A percentile compares a stretch with the other conserved stretches of the same genome.
These are phyloP conservation scores for Liopterus haemorrhoidalis DNA, from an alignment of 2,888 invertebrate genomes.

Conservation along the genomic window DNA sequence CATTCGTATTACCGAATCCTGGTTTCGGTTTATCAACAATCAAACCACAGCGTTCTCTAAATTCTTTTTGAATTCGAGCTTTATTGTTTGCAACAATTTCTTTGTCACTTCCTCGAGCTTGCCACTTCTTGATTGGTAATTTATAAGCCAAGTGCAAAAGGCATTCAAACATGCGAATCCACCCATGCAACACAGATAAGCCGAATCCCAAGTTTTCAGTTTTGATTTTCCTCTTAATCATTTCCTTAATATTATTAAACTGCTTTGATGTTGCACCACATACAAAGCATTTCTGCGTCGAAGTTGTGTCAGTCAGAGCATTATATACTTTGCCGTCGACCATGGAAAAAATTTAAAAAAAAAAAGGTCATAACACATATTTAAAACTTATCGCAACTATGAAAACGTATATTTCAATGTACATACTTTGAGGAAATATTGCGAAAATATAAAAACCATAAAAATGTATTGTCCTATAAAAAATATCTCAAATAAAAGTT, in stretches of 20 bases:
- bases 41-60: constrained; percentile 23
- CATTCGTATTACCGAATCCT: constrained; percentile 30
- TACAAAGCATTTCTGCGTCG: constrained; percentile 32
- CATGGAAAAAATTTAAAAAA: no score
- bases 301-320: constrained; percentile 30
- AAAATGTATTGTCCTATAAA: no score
- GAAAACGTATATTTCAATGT: no score
- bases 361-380: no score
- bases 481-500: no score
- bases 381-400: no score
- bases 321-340: constrained; percentile 35
- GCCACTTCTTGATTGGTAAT: constrained; percentile 36
- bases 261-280: constrained; percentile 33
- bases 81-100: no score
- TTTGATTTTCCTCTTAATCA: constrained; percentile 17
- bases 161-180: constrained; percentile 37
- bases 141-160: constrained; percentile 36
- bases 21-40: constrained; percentile 29
- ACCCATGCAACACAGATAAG: constrained; percentile 35
- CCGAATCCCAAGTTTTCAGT: constrained; percentile 28
- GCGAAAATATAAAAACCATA: no score
- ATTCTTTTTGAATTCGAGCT: constrained; percentile 30
- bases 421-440: no score
- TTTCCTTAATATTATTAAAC: constrained; percentile 27
- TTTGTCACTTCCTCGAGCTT: no score